Percentiles rank a stretch among this genome's conserved stretches.
Conservation (phyloP, 2,113 vertebrate species). For the Abramis brama region DNA sequence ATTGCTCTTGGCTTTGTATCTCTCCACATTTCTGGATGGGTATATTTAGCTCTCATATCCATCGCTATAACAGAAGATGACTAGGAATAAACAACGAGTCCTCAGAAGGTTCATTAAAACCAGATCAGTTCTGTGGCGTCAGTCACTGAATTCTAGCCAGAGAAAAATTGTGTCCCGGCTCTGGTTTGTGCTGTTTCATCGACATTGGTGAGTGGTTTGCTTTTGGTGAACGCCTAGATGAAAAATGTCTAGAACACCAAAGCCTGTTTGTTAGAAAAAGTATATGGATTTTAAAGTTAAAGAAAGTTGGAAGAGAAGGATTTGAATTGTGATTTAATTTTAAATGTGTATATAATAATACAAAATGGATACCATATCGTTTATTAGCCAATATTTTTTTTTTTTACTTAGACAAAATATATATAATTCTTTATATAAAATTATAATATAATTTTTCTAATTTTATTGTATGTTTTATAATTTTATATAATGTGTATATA, state of each 20-base stretch:
- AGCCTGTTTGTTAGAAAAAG: background rate
- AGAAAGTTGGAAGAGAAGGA: background rate
- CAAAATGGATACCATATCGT: background rate
- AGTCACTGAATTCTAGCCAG: background rate
- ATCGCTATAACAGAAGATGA: constrained; percentile 7
- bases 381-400: no score
- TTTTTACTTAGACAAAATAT: no score
- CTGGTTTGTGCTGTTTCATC: background rate
- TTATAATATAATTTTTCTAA: no score
- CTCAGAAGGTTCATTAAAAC: constrained; percentile 13
- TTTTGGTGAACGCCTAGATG: background rate
- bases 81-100: constrained; percentile 18
- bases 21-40: constrained; percentile 32
- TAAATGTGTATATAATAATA: background rate
- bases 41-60: constrained; percentile 42
- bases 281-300: background rate
- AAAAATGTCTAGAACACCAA: background rate
- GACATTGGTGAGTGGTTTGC: background rate
- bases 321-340: background rate
- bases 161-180: background rate
- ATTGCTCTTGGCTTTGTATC: constrained; percentile 47
- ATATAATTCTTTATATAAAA: no score
- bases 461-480: no score
- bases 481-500: no score
- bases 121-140: background rate